Base-by-base conservation (phyloP, 35 echinoderm and acorn worm species). In the Ophioderma brevispina region DNA sequence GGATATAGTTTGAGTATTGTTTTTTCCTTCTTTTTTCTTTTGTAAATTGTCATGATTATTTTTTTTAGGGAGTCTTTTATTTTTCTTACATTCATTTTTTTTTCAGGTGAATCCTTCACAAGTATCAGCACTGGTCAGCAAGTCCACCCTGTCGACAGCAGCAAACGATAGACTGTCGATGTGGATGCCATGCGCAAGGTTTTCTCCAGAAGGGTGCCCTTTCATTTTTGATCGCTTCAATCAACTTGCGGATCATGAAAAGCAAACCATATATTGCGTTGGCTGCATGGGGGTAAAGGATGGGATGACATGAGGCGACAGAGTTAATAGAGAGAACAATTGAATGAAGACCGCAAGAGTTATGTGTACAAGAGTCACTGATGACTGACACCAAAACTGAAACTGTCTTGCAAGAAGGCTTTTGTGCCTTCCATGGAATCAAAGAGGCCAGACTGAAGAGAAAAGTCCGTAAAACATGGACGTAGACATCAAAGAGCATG, bases 351-450 rank as follows among this genome's bases (percentile, higher is more conserved):
- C 23, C 78, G 78, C 38, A 38, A 34, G 19, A 38, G 80, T 40
- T 82, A 40, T 40, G 30, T 35, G 13, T 82, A 40, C 38, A 82
- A n/a, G 41, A 13, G 25, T 82, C 23, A 82, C 80, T 40, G 38
- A 31, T 23, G 17, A n/a, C n/a, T n/a, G n/a, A 38, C 25, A n/a
- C 36, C 19, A 39, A 49, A 28, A 21, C 80, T 28, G 80, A 2
- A 31, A 38, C 18, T 40, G 32, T 82, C 13, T 82, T 35, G 28
- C 39, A 82, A 21, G 32, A 39, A 40, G 80, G 21, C 19, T 82
- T 82, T 42, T 33, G 38, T 35, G 80, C n/a, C 28, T 42, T 40
- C n/a, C 80, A 82, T 82, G 80, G 80, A 39, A 82, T 82, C 80
- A 82, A 82, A 49, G 80, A 82, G 38, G 18, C 80, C 36, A 35